Evolutionary conservation across 2,797 vertebrate species (phyloP), one percentile per base, ranked within the genome.

Genomic region (Periophthalmus magnuspinnatus): DNA sequence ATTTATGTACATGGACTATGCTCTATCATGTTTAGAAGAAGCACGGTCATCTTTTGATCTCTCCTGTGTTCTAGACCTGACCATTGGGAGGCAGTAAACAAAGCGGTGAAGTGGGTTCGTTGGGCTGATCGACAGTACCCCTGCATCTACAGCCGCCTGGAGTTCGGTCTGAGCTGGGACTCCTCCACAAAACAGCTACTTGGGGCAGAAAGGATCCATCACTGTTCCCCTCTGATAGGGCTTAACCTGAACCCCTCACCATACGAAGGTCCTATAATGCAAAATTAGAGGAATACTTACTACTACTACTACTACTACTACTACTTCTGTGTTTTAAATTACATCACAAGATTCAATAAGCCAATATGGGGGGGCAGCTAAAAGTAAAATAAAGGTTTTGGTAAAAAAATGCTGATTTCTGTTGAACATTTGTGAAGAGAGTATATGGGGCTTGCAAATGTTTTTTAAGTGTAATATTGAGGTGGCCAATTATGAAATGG

Each of bases 131-230:
- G 62, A 17, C 90, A 86, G 74, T 95, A 96, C 83, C 90, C 94
- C 1, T 94, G 91, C 52, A 81, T 95, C 87, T 96, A 81, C 87
- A 93, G 89, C 74, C 84, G 91, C 9, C 93, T 95, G 79, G 94
- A 96, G 86, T 81, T 97, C 22, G 94, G 95, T n/a, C 71, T 81
- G 78, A 91, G 93, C 76, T 96, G 94, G 93, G 93, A 95, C 67
- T 93, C 91, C 1, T 90, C 90, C 79, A 95, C 94, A 13, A 93
- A 92, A 38, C 93, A 94, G 75, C 88, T 96, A n/a, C 55, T 95
- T 66, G 80, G 90, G 8, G 85, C 90, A 4, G 82, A 94, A 9
- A 66, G 66, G 36, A 45, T 77, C 16, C 69, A 84, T 0, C 66
- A 73, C 0, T 58, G 3, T 78, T 94, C 86, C 0, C 72, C 86